These are phyloP conservation scores for Cliona cf. orientalis DNA, from an alignment of 37 sponge, comb jelly and placozoan genomes.

Conservation along the genomic window DNA sequence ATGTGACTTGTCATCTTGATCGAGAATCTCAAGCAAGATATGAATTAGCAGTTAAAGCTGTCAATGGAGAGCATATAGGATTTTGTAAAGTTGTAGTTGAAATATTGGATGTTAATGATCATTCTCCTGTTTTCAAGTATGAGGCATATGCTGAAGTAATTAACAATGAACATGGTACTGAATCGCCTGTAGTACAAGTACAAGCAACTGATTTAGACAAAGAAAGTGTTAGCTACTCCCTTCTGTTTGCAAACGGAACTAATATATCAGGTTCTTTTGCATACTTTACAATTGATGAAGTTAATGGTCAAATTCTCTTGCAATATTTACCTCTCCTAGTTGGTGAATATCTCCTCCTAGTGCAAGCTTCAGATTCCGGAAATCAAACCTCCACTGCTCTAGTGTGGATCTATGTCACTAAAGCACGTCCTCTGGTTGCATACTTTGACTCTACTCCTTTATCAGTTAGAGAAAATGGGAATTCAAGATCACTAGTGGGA, in stretches of 20 bases:
- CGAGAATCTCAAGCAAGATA: neutral
- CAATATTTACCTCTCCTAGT: neutral
- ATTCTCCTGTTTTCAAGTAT: constrained; percentile 23
- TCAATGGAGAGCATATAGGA: neutral
- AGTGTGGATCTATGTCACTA: no score
- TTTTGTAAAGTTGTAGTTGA: constrained; percentile 4
- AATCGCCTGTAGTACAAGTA: neutral
- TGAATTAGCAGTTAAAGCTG: neutral
- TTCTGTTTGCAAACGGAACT: no score
- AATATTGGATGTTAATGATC: constrained; percentile 53
- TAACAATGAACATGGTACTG: neutral
- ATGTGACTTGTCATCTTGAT: neutral
- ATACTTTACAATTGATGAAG: neutral
- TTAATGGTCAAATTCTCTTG: constrained; percentile 1
- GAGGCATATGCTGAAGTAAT: constrained; percentile 21
- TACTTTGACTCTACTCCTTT: no score
- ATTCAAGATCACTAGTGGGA: no score
- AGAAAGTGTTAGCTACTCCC: no score
- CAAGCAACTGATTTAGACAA: neutral
- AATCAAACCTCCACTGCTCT: no score
- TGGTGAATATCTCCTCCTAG: no score
- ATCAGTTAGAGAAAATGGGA: no score
- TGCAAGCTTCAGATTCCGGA: no score
- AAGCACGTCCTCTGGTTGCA: no score
- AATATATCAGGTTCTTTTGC: no score